Percentiles rank a stretch among this genome's conserved stretches.
phyloP scores from a whole-genome alignment of 2,797 vertebrate species.

The Trichosurus vulpecula region DNA sequence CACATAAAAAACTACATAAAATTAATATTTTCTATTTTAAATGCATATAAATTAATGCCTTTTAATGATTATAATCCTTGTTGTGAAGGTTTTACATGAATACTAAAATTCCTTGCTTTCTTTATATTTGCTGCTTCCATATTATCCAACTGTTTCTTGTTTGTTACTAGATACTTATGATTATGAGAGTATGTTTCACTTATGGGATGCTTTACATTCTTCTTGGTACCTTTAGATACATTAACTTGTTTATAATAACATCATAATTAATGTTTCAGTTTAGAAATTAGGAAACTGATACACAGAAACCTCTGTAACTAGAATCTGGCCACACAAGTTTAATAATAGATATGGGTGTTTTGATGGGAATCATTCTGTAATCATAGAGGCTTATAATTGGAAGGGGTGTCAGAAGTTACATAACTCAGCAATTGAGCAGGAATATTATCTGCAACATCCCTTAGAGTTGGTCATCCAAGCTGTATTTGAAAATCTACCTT shows the following conservation, averaged over 20 bases:
- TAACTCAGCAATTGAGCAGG: not conserved
- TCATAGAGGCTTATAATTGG: not conserved
- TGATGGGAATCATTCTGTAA: not conserved
- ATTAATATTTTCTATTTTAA: not conserved
- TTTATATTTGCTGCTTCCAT: not conserved
- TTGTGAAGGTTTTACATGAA: not conserved
- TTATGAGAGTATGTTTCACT: not conserved
- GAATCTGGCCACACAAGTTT: not conserved
- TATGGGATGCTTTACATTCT: not conserved
- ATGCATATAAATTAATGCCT: not conserved
- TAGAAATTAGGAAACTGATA: not conserved
- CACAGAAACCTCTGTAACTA: not conserved
- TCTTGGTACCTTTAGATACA: not conserved
- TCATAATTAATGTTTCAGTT: not conserved
- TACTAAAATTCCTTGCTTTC: not conserved
- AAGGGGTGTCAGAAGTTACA: not conserved
- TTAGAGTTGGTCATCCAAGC: not conserved
- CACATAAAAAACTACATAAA: not conserved
- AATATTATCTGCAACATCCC: not conserved
- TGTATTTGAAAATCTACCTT: not conserved
- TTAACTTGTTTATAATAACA: not conserved
- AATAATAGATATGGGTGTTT: not conserved
- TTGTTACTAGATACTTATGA: not conserved
- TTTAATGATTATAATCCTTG: not conserved
- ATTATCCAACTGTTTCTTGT: not conserved